These are phyloP conservation scores for Amphimallon solstitiale DNA, from an alignment of 2,888 invertebrate species.

Conservation along the genomic window DNA sequence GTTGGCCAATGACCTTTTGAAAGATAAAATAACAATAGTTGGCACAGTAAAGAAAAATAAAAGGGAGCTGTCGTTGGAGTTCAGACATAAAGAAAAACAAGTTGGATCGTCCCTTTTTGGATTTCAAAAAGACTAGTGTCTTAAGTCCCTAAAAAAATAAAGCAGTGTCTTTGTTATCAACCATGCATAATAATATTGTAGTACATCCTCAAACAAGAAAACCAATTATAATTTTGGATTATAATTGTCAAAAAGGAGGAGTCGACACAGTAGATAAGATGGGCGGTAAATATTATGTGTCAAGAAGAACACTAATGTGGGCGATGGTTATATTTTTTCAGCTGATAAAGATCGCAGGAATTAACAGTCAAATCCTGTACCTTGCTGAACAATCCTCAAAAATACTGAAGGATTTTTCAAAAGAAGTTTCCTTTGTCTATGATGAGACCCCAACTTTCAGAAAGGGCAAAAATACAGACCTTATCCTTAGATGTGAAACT, in stretches of 20 bases:
- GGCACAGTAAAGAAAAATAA: constrained; percentile 51
- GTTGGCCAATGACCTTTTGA: constrained; percentile 42
- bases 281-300: too few relatives aligned
- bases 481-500: too few relatives aligned
- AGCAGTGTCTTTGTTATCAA: constrained; percentile 42
- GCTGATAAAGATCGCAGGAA: background rate
- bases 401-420: too few relatives aligned
- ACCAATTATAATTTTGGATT: constrained; percentile 41
- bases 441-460: too few relatives aligned
- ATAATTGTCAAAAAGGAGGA: background rate
- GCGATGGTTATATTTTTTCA: constrained; percentile 5
- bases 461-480: too few relatives aligned
- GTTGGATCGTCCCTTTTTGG: constrained; percentile 16
- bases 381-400: too few relatives aligned
- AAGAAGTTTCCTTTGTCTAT: too few relatives aligned
- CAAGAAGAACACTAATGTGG: background rate
- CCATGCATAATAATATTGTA: constrained; percentile 42
- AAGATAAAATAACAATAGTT: constrained; percentile 46
- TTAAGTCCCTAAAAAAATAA: constrained; percentile 43
- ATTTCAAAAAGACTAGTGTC: constrained; percentile 20
- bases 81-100: constrained; percentile 10
- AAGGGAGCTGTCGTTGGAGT: constrained; percentile 45
- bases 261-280: too few relatives aligned
- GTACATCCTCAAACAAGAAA: constrained; percentile 45
- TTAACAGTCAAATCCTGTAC: constrained; percentile 15